phyloP scores from a whole-genome alignment of 2,113 vertebrate species.

The Dicerorhinus sumatrensis region DNA sequence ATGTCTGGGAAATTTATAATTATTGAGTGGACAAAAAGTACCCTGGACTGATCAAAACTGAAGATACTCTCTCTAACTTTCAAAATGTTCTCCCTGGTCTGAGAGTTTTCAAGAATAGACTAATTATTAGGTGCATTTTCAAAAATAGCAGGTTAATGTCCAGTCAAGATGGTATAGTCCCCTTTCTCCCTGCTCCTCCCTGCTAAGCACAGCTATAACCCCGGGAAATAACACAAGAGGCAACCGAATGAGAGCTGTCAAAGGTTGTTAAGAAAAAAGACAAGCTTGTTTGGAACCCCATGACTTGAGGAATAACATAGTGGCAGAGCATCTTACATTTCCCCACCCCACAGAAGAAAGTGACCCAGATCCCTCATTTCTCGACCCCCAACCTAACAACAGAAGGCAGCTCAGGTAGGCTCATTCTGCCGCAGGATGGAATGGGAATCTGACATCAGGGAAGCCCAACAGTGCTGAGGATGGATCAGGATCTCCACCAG shows the following conservation, averaged over 20 bases:
- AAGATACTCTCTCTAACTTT: background rate
- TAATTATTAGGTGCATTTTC: background rate
- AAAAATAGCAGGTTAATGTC: background rate
- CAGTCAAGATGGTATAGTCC: background rate
- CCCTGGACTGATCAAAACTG: background rate
- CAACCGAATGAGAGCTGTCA: background rate
- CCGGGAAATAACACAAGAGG: background rate
- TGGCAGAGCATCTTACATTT: background rate
- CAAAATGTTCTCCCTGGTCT: background rate
- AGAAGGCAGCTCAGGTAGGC: background rate
- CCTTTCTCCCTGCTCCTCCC: background rate
- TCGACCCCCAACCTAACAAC: background rate
- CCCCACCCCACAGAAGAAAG: background rate
- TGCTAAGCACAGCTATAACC: background rate
- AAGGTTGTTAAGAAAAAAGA: background rate
- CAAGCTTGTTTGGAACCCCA: background rate
- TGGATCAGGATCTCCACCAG: background rate
- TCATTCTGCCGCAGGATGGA: background rate
- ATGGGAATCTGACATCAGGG: background rate
- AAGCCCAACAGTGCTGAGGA: background rate
- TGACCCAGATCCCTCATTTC: background rate
- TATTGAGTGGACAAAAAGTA: background rate
- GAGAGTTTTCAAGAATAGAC: background rate
- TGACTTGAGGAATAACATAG: background rate
- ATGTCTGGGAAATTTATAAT: background rate